Evolutionary conservation across 2,888 invertebrate genomes (phyloP).

Genomic region (Drosophila macrospina): DNA sequence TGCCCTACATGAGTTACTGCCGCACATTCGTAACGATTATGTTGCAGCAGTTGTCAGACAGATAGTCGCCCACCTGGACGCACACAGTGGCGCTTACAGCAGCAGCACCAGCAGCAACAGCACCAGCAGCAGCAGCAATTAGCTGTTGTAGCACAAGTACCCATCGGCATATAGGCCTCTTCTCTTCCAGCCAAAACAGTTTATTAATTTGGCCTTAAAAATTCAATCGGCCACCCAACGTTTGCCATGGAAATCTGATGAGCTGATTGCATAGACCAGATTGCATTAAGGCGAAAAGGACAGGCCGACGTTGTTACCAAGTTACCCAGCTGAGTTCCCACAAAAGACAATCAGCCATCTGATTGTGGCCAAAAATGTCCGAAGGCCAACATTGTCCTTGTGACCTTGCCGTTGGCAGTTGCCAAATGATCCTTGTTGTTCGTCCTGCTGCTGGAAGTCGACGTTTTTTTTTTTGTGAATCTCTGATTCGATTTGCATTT

Average conservation of each 20-base stretch:
- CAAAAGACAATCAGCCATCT: slow-evolving; percentile 28
- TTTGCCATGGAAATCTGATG: slow-evolving; percentile 22
- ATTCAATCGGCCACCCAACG: slow-evolving; percentile 16
- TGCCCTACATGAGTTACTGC: slow-evolving; percentile 52
- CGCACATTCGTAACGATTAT: slow-evolving; percentile 69
- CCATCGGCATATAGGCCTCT: slow-evolving; percentile 6
- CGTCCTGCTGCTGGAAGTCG: neutral
- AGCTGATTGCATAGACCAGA: slow-evolving; percentile 8
- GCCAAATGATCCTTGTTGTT: slow-evolving; percentile 22
- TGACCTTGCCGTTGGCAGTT: slow-evolving; percentile 13
- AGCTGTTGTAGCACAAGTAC: slow-evolving; percentile 7
- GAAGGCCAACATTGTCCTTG: slow-evolving; percentile 24
- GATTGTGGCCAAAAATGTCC: slow-evolving; percentile 30
- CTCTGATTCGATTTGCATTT: slow-evolving; percentile 34
- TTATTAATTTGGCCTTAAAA: slow-evolving; percentile 50
- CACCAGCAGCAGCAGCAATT: slow-evolving; percentile 28
- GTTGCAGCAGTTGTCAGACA: slow-evolving; percentile 52
- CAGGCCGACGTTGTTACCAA: neutral
- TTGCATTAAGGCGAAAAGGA: neutral
- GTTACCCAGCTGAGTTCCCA: neutral
- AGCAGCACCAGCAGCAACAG: slow-evolving; percentile 14
- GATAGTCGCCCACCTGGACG: slow-evolving; percentile 18
- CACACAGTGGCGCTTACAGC: neutral
- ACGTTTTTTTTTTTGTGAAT: neutral
- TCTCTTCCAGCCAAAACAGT: slow-evolving; percentile 11